These are phyloP conservation scores for Pterophyllum scalare DNA, from an alignment of 2,113 vertebrate genomes.

Conservation along the genomic window DNA sequence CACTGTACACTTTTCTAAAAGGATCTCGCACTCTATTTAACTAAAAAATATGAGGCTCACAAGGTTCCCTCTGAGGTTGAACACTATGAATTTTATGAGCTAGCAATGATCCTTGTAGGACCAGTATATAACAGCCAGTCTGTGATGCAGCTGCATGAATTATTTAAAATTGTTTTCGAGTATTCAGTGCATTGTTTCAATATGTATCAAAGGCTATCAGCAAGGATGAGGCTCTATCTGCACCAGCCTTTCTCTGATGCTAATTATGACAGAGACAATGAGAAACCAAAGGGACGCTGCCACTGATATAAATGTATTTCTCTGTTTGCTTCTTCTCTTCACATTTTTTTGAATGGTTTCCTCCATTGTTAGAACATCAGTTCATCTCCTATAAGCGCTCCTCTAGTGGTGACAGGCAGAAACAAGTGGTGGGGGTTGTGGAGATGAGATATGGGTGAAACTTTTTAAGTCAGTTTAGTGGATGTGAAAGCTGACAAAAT, in stretches of 20 bases:
- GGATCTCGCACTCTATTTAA: background rate
- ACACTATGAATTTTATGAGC: conserved; percentile 17
- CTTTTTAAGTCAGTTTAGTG: conserved; percentile 2
- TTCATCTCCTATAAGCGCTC: background rate
- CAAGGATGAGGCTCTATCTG: conserved; percentile 27
- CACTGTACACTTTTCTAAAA: background rate
- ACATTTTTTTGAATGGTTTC: background rate
- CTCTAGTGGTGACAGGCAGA: conserved; percentile 1
- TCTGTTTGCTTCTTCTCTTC: conserved; percentile 39
- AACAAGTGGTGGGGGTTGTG: background rate
- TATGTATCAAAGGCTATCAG: conserved; percentile 47
- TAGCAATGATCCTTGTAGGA: conserved; percentile 36
- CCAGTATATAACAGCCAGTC: conserved; percentile 21
- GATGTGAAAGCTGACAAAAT: conserved; percentile 18
- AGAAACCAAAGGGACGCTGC: conserved; percentile 28
- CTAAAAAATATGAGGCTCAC: conserved; percentile 4
- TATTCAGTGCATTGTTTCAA: conserved; percentile 43
- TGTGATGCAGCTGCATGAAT: conserved; percentile 39
- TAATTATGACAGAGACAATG: conserved; percentile 59
- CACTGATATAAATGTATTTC: conserved; percentile 46
- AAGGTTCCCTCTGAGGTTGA: conserved; percentile 12
- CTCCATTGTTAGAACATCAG: too few relatives aligned
- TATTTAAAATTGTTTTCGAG: conserved; percentile 43
- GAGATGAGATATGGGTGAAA: background rate
- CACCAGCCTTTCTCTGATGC: conserved; percentile 25